phyloP scores from a whole-genome alignment of 2,113 vertebrate genomes.

The Lonchura striata region DNA sequence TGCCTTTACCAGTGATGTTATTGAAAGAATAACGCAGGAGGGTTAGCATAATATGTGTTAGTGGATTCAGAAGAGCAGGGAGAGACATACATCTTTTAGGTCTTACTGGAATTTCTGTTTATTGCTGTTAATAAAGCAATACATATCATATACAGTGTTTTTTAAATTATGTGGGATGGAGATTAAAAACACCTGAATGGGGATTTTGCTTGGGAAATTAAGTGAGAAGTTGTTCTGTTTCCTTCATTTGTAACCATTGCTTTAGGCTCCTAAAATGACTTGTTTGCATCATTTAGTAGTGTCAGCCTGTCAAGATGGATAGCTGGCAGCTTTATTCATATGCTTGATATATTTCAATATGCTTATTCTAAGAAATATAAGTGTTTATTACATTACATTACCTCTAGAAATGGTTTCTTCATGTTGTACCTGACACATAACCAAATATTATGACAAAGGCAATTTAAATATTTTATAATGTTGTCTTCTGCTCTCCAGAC shows the following conservation, averaged over 20 bases:
- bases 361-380: neutral
- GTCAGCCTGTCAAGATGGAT: neutral
- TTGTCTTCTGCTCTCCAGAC: neutral
- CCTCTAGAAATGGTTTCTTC: neutral
- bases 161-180: neutral
- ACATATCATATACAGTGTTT: neutral
- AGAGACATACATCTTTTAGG: neutral
- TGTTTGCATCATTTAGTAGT: neutral
- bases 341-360: neutral
- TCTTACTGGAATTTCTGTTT: neutral
- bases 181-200: neutral
- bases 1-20: neutral
- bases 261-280: neutral
- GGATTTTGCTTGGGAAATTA: neutral
- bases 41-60: slow-evolving; percentile 1
- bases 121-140: slow-evolving; percentile 5
- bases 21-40: slow-evolving; percentile 4
- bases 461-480: neutral
- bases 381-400: neutral
- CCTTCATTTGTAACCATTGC: neutral
- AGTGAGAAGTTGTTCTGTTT: neutral
- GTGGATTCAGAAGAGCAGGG: slow-evolving; percentile 15
- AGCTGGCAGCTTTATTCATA: neutral
- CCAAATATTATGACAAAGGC: neutral
- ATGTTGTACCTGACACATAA: neutral